These are phyloP conservation scores for Ianthella basta DNA, from an alignment of 37 sponge, comb jelly and placozoan genomes.

Conservation along the genomic window DNA sequence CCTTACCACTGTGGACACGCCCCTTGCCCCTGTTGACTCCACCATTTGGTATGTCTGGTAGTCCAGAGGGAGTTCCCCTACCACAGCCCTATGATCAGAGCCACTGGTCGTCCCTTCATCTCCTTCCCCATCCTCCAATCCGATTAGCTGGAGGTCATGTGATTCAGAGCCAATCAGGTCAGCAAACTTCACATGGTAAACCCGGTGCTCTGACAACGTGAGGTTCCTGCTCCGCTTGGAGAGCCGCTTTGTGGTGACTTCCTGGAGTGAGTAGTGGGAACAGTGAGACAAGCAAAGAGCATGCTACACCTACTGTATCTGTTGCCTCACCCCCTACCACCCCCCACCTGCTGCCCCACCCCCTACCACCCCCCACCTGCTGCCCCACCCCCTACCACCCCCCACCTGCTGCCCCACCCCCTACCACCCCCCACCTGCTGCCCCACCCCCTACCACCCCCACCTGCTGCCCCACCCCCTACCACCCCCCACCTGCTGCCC, in stretches of 20 bases:
- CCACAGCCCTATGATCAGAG: constrained; percentile 22
- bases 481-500: neutral
- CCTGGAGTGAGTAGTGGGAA: neutral
- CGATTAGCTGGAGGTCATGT: neutral
- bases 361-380: no score
- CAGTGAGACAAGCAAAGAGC: no score
- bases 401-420: no score
- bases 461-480: no score
- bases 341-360: no score
- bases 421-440: no score
- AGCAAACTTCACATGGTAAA: neutral
- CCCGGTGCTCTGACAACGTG: neutral
- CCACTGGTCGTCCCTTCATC: neutral
- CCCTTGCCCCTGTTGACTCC: constrained; percentile 58
- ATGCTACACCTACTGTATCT: no score
- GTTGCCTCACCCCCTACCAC: no score
- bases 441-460: no score
- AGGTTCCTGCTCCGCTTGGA: neutral
- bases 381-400: no score
- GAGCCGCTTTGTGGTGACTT: neutral
- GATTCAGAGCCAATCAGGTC: neutral
- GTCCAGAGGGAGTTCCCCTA: constrained; percentile 57
- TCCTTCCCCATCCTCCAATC: constrained; percentile 27
- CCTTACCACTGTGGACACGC: constrained; percentile 47
- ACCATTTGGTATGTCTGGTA: constrained; percentile 53